Evolutionary conservation across 23 tunicate genomes (phyloP).

Genomic region (Diplosoma virens): DNA sequence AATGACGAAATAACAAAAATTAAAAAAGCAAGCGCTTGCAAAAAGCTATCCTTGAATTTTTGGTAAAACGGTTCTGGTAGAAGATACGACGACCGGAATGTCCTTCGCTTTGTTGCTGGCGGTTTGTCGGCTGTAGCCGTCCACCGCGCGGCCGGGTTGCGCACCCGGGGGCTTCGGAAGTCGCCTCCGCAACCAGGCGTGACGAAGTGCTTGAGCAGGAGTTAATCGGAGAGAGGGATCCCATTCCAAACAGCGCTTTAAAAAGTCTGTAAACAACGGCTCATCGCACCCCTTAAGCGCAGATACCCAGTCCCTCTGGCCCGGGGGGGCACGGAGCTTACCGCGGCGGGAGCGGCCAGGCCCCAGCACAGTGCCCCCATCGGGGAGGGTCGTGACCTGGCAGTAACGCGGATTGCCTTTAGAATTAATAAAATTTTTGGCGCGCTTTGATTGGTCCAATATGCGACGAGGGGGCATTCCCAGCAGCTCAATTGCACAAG

Average conservation of each 20-base stretch:
- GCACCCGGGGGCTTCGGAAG: slow-evolving; percentile 79
- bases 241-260: slow-evolving; percentile 94
- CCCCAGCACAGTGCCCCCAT: slow-evolving; percentile 87
- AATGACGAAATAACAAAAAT: too few species aligned
- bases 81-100: slow-evolving; percentile 52
- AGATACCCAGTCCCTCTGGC: slow-evolving; percentile 84
- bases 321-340: slow-evolving; percentile 93
- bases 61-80: slow-evolving; percentile 85
- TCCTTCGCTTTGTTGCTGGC: slow-evolving; percentile 61
- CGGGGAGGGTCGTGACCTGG: slow-evolving; percentile 82
- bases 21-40: too few species aligned
- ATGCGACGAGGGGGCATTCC: slow-evolving; percentile 97
- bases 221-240: slow-evolving; percentile 87
- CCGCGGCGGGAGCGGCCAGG: slow-evolving; percentile 93
- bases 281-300: slow-evolving; percentile 97
- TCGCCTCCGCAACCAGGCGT: slow-evolving; percentile 91
- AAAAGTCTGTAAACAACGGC: slow-evolving; percentile 80
- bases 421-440: slow-evolving; percentile 91
- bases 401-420: slow-evolving; percentile 99
- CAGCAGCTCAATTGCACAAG: slow-evolving; percentile 92
- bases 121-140: slow-evolving; percentile 47
- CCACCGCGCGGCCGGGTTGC: background rate
- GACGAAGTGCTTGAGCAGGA: slow-evolving; percentile 95
- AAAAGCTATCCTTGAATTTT: slow-evolving; percentile 71
- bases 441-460: slow-evolving; percentile 87